These are phyloP conservation scores for Xenentodon cancila DNA, from an alignment of 2,797 vertebrate genomes.

Conservation along the genomic window DNA sequence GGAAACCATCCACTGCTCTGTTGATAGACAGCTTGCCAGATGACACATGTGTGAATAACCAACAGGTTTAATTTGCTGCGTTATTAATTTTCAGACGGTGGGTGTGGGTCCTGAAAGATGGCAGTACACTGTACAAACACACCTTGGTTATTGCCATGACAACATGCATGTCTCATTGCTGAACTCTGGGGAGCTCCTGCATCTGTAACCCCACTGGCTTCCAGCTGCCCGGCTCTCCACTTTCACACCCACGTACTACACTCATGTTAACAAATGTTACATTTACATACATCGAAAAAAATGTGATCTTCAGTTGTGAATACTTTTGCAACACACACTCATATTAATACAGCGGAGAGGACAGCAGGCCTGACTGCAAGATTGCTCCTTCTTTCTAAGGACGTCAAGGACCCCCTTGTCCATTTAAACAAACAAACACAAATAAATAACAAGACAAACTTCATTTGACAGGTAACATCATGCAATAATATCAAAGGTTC, in stretches of 20 bases:
- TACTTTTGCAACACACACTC: background rate
- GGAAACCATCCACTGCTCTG: slow-evolving; percentile 6
- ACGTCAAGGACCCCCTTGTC: no score
- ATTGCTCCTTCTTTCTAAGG: no score
- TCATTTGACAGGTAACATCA: no score
- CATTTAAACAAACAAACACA: no score
- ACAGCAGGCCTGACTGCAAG: no score
- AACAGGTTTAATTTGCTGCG: no score
- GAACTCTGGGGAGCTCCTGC: slow-evolving; percentile 47
- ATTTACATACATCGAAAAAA: slow-evolving; percentile 40
- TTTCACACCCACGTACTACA: slow-evolving; percentile 68
- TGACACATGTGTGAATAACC: no score
- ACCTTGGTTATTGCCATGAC: slow-evolving; percentile 67
- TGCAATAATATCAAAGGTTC: no score
- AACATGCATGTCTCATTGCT: slow-evolving; percentile 61
- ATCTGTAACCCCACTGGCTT: slow-evolving; percentile 62
- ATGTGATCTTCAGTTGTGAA: background rate
- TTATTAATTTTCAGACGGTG: background rate
- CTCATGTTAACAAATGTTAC: slow-evolving; percentile 25
- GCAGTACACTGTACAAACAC: background rate
- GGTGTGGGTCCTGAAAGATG: slow-evolving; percentile 3
- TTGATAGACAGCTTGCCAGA: background rate
- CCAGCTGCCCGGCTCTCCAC: slow-evolving; percentile 57
- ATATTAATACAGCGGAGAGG: no score
- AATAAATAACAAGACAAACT: no score